Base-by-base conservation (phyloP, 2,113 vertebrate genomes). In the Scomber colias region DNA sequence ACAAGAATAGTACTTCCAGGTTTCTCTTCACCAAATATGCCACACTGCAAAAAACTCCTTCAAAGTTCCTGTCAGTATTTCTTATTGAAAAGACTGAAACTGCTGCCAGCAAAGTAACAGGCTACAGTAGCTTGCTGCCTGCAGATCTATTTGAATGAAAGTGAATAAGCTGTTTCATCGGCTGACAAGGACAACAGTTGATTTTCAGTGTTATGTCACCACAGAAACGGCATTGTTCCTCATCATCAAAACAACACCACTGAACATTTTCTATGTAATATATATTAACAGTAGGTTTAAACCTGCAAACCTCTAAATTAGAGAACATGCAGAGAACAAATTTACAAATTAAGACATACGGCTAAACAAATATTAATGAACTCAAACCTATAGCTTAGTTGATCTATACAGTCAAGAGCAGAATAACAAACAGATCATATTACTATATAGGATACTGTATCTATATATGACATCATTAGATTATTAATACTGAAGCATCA, bases 1-100 rank as follows among this genome's bases (percentile, higher is more conserved):
- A 51, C 45, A 71, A 64, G n/a, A 57, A 6, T 17, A 55, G 11
- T 45, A 16, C n/a, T 12, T 5, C 19, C 10, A 51, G 19, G 21
- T 63, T 44, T 63, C 17, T 57, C 44, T 70, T 46, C 54, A 67
- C 35, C 69, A 16, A 48, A 17, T 11, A 19, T 71, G 60, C 9
- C 49, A 48, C 27, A 55, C 49, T 30, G n/a, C 35, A 11, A 45
- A 51, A 69, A 64, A 65, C 31, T 16, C 27, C 46, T 71, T 76
- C 40, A 71, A 65, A 71, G 67, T 17, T 15, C 45, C 57, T 70
- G 72, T 82, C 67, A 69, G 40, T 14, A 8, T 63, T 40, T 65
- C 14, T 65, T 13, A 53, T 31, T 44, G 60, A 68, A 56, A 69
- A 50, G 56, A 62, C 40, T 40, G n/a, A 30, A 70, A 35, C 11